Evolutionary conservation across 2,888 invertebrate species (phyloP), one percentile per base, ranked within the genome.

Genomic region (Aromia moschata): DNA sequence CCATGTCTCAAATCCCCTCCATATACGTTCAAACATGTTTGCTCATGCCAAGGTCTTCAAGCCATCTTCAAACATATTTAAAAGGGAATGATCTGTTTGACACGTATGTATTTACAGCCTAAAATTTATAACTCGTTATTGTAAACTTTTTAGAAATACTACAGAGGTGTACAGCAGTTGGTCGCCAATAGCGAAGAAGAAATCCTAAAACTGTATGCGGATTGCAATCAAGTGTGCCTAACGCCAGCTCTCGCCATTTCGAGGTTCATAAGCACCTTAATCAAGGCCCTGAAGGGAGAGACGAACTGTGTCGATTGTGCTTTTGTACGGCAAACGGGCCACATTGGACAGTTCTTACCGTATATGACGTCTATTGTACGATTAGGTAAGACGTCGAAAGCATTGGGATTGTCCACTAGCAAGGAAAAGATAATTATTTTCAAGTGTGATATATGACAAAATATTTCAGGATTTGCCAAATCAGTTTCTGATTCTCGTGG

Each of bases 351-450:
- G 36, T 79, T 78, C 68, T 67, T 79, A 25, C 77, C 78, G 1
- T 81, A 80, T 37, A 78, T 79, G 79, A 72, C 74, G 1, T 74
- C 78, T 0, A 74, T 78, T 3, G 70, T 78, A 1, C 70, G 70
- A 68, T 67, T 79, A 55, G 75, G 79, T 77, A 69, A n/a, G n/a
- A n/a, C n/a, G n/a, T n/a, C n/a, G n/a, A n/a, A n/a, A n/a, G n/a
- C n/a, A n/a, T n/a, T n/a, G n/a, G n/a, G n/a, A n/a, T n/a, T n/a
- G n/a, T n/a, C n/a, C n/a, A n/a, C n/a, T n/a, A n/a, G n/a, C n/a
- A n/a, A n/a, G n/a, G n/a, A n/a, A n/a, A n/a, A n/a, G n/a, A n/a
- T n/a, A n/a, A n/a, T n/a, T n/a, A n/a, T n/a, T n/a, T n/a, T n/a
- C n/a, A n/a, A n/a, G n/a, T n/a, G n/a, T n/a, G n/a, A n/a, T n/a